A percentile compares a stretch with the other conserved stretches of the same genome.
Conservation (phyloP, 1,140 invertebrate species). For the Melanaphis sacchari region DNA sequence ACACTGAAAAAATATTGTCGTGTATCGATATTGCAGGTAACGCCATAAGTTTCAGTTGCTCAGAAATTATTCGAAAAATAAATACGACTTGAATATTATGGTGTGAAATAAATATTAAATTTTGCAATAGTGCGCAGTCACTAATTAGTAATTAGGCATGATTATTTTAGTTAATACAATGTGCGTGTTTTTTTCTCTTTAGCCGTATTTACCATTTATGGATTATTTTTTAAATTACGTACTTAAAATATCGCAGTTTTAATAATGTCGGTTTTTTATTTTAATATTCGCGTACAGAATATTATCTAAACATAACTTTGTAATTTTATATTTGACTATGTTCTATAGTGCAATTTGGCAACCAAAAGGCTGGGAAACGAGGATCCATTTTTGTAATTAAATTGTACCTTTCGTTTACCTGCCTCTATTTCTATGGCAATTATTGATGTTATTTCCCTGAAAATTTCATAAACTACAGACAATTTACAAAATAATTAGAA, state of each 20-base stretch:
- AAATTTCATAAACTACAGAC: neutral
- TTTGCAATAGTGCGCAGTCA: neutral
- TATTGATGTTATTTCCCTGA: neutral
- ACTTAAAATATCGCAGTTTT: neutral
- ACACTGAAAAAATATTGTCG: neutral
- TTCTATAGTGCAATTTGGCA: neutral
- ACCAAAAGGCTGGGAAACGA: neutral
- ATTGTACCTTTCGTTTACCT: neutral
- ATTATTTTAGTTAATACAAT: neutral
- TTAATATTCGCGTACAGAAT: neutral
- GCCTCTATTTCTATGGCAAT: neutral
- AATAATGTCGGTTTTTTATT: neutral
- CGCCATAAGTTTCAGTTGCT: too few relatives aligned
- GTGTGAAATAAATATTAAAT: neutral
- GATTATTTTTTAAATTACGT: neutral
- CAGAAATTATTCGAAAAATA: neutral
- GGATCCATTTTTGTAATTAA: conserved; percentile 1
- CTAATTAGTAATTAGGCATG: neutral
- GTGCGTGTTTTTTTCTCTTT: neutral
- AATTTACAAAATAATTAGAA: neutral
- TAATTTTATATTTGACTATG: neutral
- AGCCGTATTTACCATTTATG: neutral
- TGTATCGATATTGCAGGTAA: too few relatives aligned
- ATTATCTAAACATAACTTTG: neutral
- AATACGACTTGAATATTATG: neutral